Conservation (phyloP, 1,140 invertebrate genomes). For the Luehdorfia chinensis region DNA sequence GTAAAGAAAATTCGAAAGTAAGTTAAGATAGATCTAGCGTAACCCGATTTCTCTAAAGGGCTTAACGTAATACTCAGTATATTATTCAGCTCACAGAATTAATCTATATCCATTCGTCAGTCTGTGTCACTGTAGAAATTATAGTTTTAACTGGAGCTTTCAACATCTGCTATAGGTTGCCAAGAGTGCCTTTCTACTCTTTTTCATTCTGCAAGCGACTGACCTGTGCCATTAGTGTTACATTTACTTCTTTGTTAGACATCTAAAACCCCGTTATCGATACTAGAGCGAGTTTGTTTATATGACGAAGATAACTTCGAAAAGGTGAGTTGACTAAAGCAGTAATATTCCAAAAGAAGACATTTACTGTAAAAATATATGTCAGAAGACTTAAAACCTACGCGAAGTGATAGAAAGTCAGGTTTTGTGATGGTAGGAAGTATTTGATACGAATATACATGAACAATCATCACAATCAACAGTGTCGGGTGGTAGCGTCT, state of each 20-base stretch:
- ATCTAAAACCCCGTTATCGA: constrained; percentile 1
- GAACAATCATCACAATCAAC: no score
- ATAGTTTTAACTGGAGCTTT: constrained; percentile 13
- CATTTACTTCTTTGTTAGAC: constrained; percentile 24
- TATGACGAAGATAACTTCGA: no score
- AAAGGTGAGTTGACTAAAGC: no score
- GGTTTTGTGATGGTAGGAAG: no score
- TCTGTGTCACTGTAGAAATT: constrained; percentile 1
- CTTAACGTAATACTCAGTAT: neutral
- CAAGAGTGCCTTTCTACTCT: constrained; percentile 38
- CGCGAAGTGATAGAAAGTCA: no score
- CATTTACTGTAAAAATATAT: no score
- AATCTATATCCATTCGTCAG: constrained; percentile 11
- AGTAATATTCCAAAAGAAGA: no score
- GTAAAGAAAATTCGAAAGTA: neutral
- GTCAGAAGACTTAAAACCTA: no score
- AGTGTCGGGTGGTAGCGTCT: no score
- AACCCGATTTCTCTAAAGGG: neutral
- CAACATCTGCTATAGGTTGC: constrained; percentile 23
- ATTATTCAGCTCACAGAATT: constrained; percentile 9
- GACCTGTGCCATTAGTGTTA: constrained; percentile 28
- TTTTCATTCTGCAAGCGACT: constrained; percentile 31
- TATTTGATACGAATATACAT: no score
- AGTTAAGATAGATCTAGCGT: neutral
- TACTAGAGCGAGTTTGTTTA: no score